Base-by-base conservation (phyloP, 2,797 vertebrate genomes). In the Chloroceryle inda region DNA sequence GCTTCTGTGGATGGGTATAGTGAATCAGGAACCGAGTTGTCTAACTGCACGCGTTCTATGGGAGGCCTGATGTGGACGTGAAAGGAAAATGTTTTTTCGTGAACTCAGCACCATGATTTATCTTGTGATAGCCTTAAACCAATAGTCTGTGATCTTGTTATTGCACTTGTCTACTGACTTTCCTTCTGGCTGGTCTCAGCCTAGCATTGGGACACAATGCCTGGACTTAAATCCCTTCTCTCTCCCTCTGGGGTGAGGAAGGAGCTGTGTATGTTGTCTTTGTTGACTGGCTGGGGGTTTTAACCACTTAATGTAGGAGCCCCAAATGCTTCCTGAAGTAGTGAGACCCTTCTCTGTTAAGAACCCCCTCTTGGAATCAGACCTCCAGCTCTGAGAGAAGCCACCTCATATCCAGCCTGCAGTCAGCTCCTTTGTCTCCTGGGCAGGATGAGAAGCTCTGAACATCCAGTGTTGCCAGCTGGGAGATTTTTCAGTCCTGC, bases 161-260 rank as follows among this genome's bases (percentile, higher is more conserved):
- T 4, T n/a, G 42, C 3, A 2, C 31, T 67, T 38, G 33, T 17
- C 37, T 49, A 16, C 35, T 44, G 3, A 31, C 24, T 74, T 61
- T 19, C 42, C 62, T 78, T 37, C 67, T 85, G 78, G 9, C 21
- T 53, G 38, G 59, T 27, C 13, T 79, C 35, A 56, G 31, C 20
- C n/a, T 11, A 6, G 21, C 4, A 6, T 0, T 3, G 2, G 64
- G 42, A 31, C 31, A 35, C 8, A 0, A 8, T 69, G 11, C 27
- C 19, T 7, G 4, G 31, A 18, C 24, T 78, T 42, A 52, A 74
- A 85, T 75, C 56, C 42, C 26, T 37, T 66, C 50, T 74, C 20
- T 13, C 4, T 3, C 0, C 0, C 17, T 18, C 21, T 0, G 0
- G 33, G 5, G 13, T 16, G 35, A 69, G 44, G 64, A 58, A 37